Evolutionary conservation across 2,888 invertebrate genomes (phyloP), one percentile per base, ranked within the genome.

Genomic region (Syrphus vitripennis): DNA sequence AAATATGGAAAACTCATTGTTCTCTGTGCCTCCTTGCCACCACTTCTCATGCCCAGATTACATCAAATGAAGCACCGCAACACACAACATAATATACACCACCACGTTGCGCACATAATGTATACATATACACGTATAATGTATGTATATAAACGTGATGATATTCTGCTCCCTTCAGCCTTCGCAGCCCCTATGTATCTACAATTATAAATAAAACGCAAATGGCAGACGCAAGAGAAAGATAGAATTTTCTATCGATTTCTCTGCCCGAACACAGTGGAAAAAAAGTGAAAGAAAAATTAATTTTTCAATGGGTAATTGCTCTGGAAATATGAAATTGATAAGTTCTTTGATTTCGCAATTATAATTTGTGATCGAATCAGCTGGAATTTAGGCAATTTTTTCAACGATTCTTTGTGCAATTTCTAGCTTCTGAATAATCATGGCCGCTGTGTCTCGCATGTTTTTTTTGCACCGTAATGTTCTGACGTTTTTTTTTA

Each of bases 191-290:
- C 78, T 45, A 59, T 80, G 42, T 80, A 65, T 69, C 37, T 37
- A 76, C 65, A 57, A 61, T 61, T 55, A 72, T 69, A 76, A 80
- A 79, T 82, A 75, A 84, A 87, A 86, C 78, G 84, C 82, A 86
- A 75, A 78, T 75, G 80, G 78, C 80, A 72, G 82, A 82, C 69
- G 83, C 77, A 88, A 84, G 82, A 78, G 63, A 63, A 63, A 29
- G 71, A 83, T 87, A 88, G 79, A 89, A 89, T 88, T 89, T 89
- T 89, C 89, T 88, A 90, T 89, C 80, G 89, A 90, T 89, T 89
- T 89, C 88, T 87, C 88, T 84, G 88, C 76, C 77, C 79, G 69
- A 88, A 31, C 24, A n/a, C n/a, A n/a, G n/a, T n/a, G 55, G 29
- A 63, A 55, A 26, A 45, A 26, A 14, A 34, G 24, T 10, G 37